Conservation (phyloP, 2,113 vertebrate genomes). For the Pachycephala philippinensis region DNA sequence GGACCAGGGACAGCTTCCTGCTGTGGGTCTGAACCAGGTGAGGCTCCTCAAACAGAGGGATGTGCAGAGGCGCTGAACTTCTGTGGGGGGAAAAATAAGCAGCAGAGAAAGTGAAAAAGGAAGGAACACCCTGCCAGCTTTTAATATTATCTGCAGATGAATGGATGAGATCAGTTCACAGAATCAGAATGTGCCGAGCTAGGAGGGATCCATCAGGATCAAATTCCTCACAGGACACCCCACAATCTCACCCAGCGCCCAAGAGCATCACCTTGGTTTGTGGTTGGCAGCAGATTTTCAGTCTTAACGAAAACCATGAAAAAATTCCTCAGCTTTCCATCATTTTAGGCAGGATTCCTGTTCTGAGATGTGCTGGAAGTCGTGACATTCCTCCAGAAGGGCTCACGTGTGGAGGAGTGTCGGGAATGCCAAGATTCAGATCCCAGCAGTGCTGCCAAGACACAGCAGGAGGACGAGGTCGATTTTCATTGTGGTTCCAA, state of each 20-base stretch:
- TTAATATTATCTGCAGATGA: neutral
- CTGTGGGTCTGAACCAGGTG: neutral
- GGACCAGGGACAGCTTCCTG: neutral
- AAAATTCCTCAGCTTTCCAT: neutral
- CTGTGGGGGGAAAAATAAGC: neutral
- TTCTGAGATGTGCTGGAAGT: neutral
- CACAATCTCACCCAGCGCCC: neutral
- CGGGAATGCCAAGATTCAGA: neutral
- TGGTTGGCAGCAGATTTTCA: neutral
- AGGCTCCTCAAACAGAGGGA: neutral
- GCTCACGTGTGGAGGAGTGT: rapidly evolving
- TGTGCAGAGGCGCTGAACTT: neutral
- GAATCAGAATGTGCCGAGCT: neutral
- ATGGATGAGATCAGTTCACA: neutral
- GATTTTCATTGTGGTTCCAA: neutral
- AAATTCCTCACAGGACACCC: neutral
- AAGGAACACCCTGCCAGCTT: neutral
- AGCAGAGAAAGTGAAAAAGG: neutral
- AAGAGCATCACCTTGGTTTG: rapidly evolving
- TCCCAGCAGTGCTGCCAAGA: rapidly evolving
- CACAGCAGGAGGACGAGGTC: neutral
- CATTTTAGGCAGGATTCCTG: neutral
- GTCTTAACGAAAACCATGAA: rapidly evolving
- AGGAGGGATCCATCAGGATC: neutral
- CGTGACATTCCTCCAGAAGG: rapidly evolving